phyloP scores from a whole-genome alignment of 2,797 vertebrate species.

The Choloepus didactylus region DNA sequence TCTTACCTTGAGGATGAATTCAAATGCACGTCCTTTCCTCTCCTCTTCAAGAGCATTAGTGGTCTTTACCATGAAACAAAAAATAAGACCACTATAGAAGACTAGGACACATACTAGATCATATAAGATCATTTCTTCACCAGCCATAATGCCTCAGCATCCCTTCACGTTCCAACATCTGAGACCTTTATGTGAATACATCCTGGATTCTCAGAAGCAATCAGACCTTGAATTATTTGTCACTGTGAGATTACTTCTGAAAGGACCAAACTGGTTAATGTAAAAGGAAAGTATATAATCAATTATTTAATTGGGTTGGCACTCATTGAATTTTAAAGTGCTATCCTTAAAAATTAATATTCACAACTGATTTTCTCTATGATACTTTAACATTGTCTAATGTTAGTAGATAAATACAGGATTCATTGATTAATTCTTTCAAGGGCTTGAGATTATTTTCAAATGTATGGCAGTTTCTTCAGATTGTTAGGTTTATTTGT shows the following conservation, averaged over 20 bases:
- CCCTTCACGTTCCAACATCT: not conserved
- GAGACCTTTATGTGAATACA: not conserved
- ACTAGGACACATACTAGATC: not conserved
- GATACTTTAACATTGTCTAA: not conserved
- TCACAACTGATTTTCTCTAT: not conserved
- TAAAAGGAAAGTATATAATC: not conserved
- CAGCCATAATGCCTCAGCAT: not conserved
- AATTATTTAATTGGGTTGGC: not conserved
- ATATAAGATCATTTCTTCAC: not conserved
- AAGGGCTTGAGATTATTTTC: slow-evolving; percentile 21
- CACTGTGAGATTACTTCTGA: not conserved
- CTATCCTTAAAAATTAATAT: slow-evolving; percentile 14
- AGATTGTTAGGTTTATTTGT: not conserved
- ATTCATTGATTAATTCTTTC: not conserved
- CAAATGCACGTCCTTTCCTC: not conserved
- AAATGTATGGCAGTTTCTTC: slow-evolving; percentile 21
- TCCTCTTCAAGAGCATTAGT: not conserved
- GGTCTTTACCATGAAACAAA: not conserved
- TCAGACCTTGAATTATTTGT: not conserved
- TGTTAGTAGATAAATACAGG: not conserved
- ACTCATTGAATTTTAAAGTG: not conserved
- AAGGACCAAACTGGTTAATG: not conserved
- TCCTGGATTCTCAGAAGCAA: not conserved
- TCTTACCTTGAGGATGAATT: not conserved
- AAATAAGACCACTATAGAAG: not conserved